Percentiles rank a stretch among this genome's conserved stretches.
Evolutionary conservation across 2,113 vertebrate species (phyloP).

Genomic region (Irena cyanogastra): DNA sequence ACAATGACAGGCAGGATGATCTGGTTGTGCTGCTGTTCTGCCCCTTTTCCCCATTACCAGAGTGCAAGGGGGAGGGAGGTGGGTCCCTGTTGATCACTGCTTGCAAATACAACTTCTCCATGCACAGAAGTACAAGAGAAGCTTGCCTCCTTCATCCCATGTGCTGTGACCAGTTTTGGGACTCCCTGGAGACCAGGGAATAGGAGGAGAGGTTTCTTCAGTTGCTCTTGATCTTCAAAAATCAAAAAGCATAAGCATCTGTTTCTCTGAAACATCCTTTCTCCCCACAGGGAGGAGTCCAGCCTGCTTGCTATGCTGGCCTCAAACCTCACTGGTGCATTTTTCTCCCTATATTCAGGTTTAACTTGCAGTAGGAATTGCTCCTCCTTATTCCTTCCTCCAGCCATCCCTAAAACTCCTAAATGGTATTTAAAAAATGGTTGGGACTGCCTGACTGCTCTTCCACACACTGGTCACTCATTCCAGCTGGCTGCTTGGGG

Average conservation of each 20-base stretch:
- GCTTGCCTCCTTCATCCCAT: slow-evolving; percentile 47
- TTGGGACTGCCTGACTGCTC: background rate
- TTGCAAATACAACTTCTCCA: slow-evolving; percentile 12
- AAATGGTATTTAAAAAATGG: background rate
- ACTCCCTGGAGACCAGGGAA: background rate
- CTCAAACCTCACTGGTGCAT: background rate
- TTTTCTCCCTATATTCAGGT: background rate
- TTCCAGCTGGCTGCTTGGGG: background rate
- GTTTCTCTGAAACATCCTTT: background rate
- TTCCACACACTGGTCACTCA: background rate
- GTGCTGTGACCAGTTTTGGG: slow-evolving; percentile 17
- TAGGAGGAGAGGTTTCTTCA: slow-evolving; percentile 39
- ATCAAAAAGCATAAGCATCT: background rate
- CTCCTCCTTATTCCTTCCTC: slow-evolving; percentile 35
- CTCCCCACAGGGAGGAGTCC: background rate
- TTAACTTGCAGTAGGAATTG: background rate
- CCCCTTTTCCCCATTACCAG: background rate
- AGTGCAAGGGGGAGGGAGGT: background rate
- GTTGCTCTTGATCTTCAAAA: background rate
- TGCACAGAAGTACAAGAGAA: background rate
- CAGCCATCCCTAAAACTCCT: slow-evolving; percentile 10
- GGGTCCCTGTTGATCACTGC: slow-evolving; percentile 30
- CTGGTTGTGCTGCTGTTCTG: slow-evolving; percentile 34
- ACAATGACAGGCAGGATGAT: slow-evolving; percentile 40
- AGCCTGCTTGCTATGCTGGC: background rate